Evolutionary conservation across 1,140 invertebrate genomes (phyloP).

Genomic region (Arion vulgaris): DNA sequence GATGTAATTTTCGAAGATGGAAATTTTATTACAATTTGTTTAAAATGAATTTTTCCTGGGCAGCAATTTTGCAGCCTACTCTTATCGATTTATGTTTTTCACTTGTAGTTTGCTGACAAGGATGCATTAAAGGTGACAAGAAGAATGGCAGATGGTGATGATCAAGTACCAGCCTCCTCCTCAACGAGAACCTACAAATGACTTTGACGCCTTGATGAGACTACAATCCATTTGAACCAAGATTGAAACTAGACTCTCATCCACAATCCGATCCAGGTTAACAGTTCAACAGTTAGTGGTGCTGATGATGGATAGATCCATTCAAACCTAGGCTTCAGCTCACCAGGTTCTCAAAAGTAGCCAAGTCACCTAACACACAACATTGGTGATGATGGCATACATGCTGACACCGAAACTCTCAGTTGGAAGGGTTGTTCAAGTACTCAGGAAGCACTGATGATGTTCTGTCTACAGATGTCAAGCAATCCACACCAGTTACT

Average conservation of each 20-base stretch:
- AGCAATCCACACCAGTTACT: background rate
- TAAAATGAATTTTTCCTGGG: too few species aligned
- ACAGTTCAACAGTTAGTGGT: background rate
- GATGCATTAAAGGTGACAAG: background rate
- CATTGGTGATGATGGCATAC: background rate
- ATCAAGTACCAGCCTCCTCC: constrained; percentile 15
- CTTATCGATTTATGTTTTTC: background rate
- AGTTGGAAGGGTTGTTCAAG: background rate
- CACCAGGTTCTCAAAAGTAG: constrained; percentile 16
- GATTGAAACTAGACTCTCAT: constrained; percentile 24
- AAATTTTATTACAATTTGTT: too few species aligned
- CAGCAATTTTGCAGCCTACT: too few species aligned
- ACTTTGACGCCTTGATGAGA: constrained; percentile 35
- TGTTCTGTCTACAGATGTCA: background rate
- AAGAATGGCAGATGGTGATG: constrained; percentile 16
- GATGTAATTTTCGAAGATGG: too few species aligned
- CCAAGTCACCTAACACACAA: background rate
- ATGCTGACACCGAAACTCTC: background rate
- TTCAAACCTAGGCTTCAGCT: constrained; percentile 11
- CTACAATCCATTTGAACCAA: constrained; percentile 23
- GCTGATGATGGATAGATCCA: constrained; percentile 4
- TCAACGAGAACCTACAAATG: constrained; percentile 22
- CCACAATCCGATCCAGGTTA: background rate
- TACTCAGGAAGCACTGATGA: background rate
- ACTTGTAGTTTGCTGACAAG: background rate